Conservation (phyloP, 1,140 invertebrate genomes). For the Neomicropteryx cornuta region DNA sequence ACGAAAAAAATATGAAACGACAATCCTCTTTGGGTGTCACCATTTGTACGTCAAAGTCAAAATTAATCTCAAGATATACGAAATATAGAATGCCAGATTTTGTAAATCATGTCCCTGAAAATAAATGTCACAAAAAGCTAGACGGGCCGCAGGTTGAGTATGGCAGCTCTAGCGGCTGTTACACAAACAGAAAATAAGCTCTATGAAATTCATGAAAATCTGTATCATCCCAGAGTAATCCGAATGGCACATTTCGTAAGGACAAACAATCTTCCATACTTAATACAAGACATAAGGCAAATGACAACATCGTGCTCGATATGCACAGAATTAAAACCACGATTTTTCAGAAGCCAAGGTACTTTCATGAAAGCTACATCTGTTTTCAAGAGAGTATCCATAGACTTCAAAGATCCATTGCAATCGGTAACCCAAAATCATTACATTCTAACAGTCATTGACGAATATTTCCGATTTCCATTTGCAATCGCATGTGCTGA, state of each 20-base stretch:
- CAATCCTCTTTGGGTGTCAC: too few species aligned
- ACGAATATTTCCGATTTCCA: not conserved
- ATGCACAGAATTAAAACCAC: too few species aligned
- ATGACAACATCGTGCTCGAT: not conserved
- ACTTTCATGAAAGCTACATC: not conserved
- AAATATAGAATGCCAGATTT: too few species aligned
- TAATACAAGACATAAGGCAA: not conserved
- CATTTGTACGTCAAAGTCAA: too few species aligned
- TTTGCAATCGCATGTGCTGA: not conserved
- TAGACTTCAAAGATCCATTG: slow-evolving; percentile 1
- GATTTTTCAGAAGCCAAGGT: not conserved
- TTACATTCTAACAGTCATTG: not conserved
- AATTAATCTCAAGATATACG: too few species aligned
- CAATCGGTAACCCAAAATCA: not conserved
- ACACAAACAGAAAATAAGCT: not conserved
- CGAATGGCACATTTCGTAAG: slow-evolving; percentile 1
- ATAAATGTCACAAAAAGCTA: too few species aligned
- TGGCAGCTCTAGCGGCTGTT: not conserved
- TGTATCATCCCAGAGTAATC: too few species aligned
- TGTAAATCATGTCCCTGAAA: too few species aligned
- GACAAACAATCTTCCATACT: too few species aligned
- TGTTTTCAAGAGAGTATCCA: slow-evolving; percentile 1
- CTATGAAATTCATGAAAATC: slow-evolving; percentile 1
- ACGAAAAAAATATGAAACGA: too few species aligned
- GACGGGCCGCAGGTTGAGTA: too few species aligned